These are phyloP conservation scores for Deladenus siricidicola DNA, from an alignment of 2,888 invertebrate genomes.

Conservation along the genomic window DNA sequence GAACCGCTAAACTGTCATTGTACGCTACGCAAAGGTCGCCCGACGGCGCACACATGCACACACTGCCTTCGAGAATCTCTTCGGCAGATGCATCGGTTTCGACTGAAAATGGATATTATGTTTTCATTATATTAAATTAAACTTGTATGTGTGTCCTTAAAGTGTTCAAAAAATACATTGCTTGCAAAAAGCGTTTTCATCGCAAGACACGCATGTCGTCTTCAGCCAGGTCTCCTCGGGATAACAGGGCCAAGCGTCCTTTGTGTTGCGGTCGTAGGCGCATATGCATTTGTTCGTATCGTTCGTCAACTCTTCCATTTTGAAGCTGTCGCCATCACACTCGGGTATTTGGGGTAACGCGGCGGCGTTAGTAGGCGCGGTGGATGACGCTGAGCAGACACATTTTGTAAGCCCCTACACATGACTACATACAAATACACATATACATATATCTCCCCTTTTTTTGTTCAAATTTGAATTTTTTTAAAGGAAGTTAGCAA, in stretches of 20 bases:
- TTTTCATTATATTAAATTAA: no score
- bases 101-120: no score
- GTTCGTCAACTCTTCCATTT: conserved; percentile 33
- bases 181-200: conserved; percentile 26
- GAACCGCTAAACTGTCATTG: conserved; percentile 28
- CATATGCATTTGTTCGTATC: conserved; percentile 40
- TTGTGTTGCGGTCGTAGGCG: conserved; percentile 27
- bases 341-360: no score
- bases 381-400: neutral
- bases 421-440: no score
- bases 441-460: no score
- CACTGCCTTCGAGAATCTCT: no score
- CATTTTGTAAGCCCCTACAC: neutral
- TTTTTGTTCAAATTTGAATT: no score
- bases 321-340: conserved; percentile 31
- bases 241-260: conserved; percentile 28
- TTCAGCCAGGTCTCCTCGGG: conserved; percentile 17
- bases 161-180: conserved; percentile 12
- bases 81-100: no score
- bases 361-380: no score
- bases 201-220: conserved; percentile 23
- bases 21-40: conserved; percentile 40
- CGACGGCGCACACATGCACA: conserved; percentile 42
- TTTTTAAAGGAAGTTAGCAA: no score
- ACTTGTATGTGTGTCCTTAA: neutral